Evolutionary conservation across 2,113 vertebrate species (phyloP).

Genomic region (Helogale parvula): DNA sequence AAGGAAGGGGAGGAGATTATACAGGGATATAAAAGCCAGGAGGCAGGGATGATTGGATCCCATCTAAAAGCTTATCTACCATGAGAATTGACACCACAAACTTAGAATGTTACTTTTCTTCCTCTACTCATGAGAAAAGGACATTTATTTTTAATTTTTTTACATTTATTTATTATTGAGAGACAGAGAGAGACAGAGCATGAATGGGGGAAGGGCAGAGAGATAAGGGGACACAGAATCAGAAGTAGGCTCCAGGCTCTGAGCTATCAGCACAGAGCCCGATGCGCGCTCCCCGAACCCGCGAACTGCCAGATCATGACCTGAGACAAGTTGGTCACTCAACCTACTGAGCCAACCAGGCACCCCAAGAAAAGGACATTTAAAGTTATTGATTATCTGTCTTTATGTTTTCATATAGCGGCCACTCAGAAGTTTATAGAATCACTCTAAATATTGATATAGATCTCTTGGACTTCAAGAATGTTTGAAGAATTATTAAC

Average conservation of each 20-base stretch:
- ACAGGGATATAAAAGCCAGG: background rate
- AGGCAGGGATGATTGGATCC: background rate
- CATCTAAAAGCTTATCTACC: background rate
- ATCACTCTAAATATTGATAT: background rate
- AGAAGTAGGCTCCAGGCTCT: no score
- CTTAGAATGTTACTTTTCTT: background rate
- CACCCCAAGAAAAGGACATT: background rate
- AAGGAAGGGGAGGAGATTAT: background rate
- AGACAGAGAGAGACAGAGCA: no score
- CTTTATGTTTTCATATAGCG: background rate
- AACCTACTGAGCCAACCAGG: no score
- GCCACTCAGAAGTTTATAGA: background rate
- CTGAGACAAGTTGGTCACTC: no score
- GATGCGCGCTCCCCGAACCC: no score
- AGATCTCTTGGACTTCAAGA: background rate
- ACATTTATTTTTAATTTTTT: background rate
- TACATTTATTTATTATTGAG: no score
- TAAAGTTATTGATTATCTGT: background rate
- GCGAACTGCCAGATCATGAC: no score
- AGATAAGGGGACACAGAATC: no score
- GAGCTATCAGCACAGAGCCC: no score
- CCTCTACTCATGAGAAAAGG: background rate
- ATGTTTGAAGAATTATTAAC: background rate
- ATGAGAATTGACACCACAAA: no score
- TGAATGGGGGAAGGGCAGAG: no score